These are phyloP conservation scores for Platycercus adscitus DNA, from an alignment of 2,113 vertebrate species.

Conservation along the genomic window DNA sequence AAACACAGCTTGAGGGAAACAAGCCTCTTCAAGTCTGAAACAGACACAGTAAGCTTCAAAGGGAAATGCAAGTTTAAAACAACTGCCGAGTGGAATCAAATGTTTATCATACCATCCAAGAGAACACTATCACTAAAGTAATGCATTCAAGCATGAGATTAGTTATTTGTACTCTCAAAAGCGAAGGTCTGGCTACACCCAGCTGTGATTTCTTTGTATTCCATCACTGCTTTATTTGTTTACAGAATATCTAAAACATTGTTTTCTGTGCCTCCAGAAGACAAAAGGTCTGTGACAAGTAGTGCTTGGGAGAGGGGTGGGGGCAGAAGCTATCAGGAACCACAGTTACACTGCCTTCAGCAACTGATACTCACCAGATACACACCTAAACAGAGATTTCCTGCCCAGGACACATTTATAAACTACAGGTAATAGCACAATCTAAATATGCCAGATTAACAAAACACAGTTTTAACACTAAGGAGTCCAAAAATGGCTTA, in stretches of 20 bases:
- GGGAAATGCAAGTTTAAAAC: neutral
- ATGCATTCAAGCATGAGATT: neutral
- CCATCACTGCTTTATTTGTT: constrained; percentile 17
- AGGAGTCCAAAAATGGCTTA: neutral
- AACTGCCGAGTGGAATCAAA: neutral
- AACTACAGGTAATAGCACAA: neutral
- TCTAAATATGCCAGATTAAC: neutral
- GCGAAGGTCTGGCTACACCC: constrained; percentile 32
- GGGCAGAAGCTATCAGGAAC: constrained; percentile 64
- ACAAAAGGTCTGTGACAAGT: constrained; percentile 73
- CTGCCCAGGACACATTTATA: constrained; percentile 15
- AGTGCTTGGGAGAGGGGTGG: constrained; percentile 25
- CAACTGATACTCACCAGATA: constrained; percentile 21
- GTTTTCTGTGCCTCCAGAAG: constrained; percentile 8
- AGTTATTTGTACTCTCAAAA: constrained; percentile 28
- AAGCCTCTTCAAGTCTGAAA: neutral
- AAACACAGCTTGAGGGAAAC: neutral
- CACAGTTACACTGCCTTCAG: constrained; percentile 36
- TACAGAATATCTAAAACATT: constrained; percentile 27
- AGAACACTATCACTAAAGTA: constrained; percentile 13
- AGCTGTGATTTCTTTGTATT: constrained; percentile 23
- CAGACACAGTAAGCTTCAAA: constrained; percentile 1
- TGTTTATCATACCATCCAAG: constrained; percentile 16
- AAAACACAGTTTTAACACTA: neutral
- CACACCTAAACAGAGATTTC: neutral